Evolutionary conservation across 2,797 vertebrate species (phyloP).

Genomic region (Tinamus major): DNA sequence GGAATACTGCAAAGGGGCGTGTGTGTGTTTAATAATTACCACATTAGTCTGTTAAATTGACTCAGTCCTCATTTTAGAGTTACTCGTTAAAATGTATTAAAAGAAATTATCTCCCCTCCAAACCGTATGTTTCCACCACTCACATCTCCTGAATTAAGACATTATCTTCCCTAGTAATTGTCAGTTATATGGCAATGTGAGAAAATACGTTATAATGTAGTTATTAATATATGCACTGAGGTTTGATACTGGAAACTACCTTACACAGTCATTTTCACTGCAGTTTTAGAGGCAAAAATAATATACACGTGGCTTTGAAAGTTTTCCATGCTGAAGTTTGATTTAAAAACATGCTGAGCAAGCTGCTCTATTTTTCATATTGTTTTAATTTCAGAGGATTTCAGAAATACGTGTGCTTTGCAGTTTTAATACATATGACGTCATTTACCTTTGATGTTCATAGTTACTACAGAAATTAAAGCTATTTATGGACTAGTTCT

Average conservation of each 20-base stretch:
- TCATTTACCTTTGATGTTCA: conserved; percentile 57
- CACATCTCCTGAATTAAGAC: background rate
- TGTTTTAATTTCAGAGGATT: conserved; percentile 2
- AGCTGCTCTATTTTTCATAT: background rate
- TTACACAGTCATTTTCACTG: background rate
- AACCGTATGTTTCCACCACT: background rate
- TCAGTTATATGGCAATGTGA: background rate
- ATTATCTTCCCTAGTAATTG: background rate
- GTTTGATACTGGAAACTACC: background rate
- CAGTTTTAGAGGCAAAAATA: background rate
- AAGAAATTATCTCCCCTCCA: background rate
- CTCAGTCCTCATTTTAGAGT: background rate
- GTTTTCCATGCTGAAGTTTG: background rate
- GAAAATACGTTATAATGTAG: background rate
- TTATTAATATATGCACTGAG: background rate
- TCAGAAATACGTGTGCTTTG: background rate
- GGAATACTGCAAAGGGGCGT: background rate
- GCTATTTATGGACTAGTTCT: conserved; percentile 69
- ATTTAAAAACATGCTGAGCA: background rate
- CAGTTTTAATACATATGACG: conserved; percentile 44
- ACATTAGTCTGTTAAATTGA: background rate
- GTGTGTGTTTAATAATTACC: background rate
- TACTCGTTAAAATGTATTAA: background rate
- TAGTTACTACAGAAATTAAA: conserved; percentile 55
- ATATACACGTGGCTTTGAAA: background rate